Conservation (phyloP, 2,888 invertebrate genomes). For the Carterocephalus palaemon region DNA sequence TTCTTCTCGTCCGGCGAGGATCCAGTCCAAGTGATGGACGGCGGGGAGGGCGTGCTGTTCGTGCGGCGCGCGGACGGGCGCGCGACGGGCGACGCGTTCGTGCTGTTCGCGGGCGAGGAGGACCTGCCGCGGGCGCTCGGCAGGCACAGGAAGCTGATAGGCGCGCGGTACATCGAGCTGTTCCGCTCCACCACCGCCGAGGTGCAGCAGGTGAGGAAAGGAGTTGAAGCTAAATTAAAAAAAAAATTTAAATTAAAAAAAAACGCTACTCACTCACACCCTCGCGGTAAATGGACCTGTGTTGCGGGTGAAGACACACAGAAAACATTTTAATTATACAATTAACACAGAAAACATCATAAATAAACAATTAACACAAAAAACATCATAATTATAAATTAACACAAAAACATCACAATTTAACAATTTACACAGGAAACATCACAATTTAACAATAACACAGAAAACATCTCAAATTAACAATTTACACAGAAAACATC, state of each 20-base stretch:
- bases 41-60: conserved; percentile 96
- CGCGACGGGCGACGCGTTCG: conserved; percentile 99
- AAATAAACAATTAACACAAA: too few species aligned
- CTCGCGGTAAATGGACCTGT: conserved; percentile 2
- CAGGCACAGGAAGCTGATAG: conserved; percentile 96
- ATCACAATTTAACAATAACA: too few species aligned
- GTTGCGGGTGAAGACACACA: too few species aligned
- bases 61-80: conserved; percentile 96
- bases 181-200: conserved; percentile 99
- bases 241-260: conserved; percentile 5
- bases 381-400: too few species aligned
- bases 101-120: conserved; percentile 94
- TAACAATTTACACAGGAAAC: too few species aligned
- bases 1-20: conserved; percentile 96
- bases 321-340: too few species aligned
- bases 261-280: too few species aligned
- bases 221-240: conserved; percentile 86
- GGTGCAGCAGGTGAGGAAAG: conserved; percentile 96
- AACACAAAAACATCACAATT: too few species aligned
- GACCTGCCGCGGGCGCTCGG: conserved; percentile 94
- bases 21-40: conserved; percentile 93
- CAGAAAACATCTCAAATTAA: too few species aligned
- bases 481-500: too few species aligned
- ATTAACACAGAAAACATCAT: too few species aligned
- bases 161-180: conserved; percentile 97